Base-by-base conservation (phyloP, 2,797 vertebrate genomes). In the Crocidura indochinensis region DNA sequence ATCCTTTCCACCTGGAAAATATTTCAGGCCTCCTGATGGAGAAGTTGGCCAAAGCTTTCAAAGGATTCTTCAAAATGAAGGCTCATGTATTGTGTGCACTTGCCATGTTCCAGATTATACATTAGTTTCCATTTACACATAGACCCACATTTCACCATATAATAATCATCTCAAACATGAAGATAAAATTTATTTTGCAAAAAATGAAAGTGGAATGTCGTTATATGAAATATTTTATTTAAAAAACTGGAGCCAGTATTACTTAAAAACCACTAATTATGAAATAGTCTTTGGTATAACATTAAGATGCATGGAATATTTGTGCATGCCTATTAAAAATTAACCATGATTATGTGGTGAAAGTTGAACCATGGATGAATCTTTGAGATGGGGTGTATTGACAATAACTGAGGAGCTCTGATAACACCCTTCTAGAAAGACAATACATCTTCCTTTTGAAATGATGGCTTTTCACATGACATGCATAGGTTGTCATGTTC, bases 1-100 rank as follows among this genome's bases (percentile, higher is more conserved):
- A 65, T 78, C 49, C 60, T 84, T 88, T 76, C 64, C 29, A 80
- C 20, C 24, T 76, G 14, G 64, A 78, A 91, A 73, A 83, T 64
- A 46, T 20, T 62, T 75, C n/a, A 49, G 71, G 47, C 1, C 1
- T 69, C 86, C 14, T 15, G 12, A 44, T n/a, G 47, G 1, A 76
- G 47, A 71, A 27, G 73, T 82, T 19, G 80, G 67, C 44, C 31
- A 17, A 8, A 27, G 62, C 10, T 65, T 91, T 90, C 72, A 78
- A 85, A 91, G 56, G 56, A 60, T 60, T 60, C 56, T 60, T 65
- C 27, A 65, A 65, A 65, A 90, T 22, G 20, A 83, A 81, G 8
- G 29, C 11, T 46, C 60, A 64, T 10, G 12, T 19, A 53, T 9
- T 44, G 68, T 69, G 31, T 69, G 31, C 22, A 67, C 15, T 11